Percentiles rank a stretch among this genome's conserved stretches.
Conservation (phyloP, 2,113 vertebrate species). For the Triplophysa tibetana region DNA sequence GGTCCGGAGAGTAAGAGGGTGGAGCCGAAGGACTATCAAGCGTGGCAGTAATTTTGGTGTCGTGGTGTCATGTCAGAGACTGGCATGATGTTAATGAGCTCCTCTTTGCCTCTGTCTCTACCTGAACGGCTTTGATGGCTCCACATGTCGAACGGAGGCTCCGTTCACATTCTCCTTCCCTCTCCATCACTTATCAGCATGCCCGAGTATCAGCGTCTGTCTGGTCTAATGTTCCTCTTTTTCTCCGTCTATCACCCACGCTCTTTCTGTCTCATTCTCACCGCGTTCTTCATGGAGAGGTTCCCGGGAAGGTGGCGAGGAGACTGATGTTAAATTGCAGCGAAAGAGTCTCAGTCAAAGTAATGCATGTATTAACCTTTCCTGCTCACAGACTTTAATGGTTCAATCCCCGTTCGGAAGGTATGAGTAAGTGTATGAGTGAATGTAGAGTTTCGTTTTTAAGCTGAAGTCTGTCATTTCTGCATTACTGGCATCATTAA, state of each 20-base stretch:
- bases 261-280: background rate
- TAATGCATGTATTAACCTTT: conserved; percentile 19
- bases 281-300: background rate
- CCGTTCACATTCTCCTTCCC: background rate
- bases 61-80: conserved; percentile 55
- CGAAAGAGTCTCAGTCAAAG: background rate
- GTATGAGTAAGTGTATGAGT: background rate
- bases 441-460: background rate
- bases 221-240: conserved; percentile 20
- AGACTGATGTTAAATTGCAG: conserved; percentile 22
- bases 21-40: conserved; percentile 40
- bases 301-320: background rate
- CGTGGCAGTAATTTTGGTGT: conserved; percentile 53
- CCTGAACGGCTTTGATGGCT: conserved; percentile 24
- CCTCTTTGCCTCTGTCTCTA: conserved; percentile 2
- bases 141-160: conserved; percentile 10
- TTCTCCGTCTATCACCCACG: background rate
- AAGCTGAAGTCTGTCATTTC: too few species aligned
- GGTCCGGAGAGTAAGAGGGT: conserved; percentile 32
- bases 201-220: background rate
- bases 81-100: conserved; percentile 56
- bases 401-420: background rate
- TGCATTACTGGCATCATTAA: too few species aligned
- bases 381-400: background rate
- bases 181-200: conserved; percentile 9